Conservation (phyloP, 2,113 vertebrate species). For the Globicephala melas region DNA sequence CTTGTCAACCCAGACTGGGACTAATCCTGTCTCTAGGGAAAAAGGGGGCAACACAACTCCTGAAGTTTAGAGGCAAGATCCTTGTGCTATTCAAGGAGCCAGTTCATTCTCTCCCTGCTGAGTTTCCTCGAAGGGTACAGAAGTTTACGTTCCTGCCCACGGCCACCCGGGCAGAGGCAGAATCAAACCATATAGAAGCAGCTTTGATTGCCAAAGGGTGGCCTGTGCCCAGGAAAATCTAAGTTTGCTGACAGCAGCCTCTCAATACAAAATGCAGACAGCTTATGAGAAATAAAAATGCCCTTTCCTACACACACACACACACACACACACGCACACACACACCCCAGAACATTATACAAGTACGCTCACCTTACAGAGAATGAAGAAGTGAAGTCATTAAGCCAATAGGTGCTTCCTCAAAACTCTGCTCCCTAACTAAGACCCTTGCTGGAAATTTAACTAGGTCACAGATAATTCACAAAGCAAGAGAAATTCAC, state of each 20-base stretch:
- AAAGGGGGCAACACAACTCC: not conserved
- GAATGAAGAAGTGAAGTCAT: not conserved
- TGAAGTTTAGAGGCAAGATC: not conserved
- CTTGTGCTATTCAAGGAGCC: not conserved
- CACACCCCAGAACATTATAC: not conserved
- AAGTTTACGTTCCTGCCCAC: not conserved
- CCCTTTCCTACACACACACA: not conserved
- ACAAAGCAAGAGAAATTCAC: conserved; percentile 27
- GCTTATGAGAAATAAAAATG: not conserved
- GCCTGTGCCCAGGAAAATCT: not conserved
- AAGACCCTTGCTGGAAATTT: not conserved
- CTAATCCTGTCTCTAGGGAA: not conserved
- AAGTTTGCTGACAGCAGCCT: conserved; percentile 6
- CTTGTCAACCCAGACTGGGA: not conserved
- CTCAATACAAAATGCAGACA: conserved; percentile 33
- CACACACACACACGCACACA: no score
- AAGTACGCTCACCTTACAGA: not conserved
- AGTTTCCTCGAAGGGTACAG: not conserved
- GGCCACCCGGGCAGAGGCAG: not conserved
- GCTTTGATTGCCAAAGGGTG: not conserved
- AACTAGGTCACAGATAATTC: conserved; percentile 16
- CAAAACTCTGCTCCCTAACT: not conserved
- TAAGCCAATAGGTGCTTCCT: conserved; percentile 15
- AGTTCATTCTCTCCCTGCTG: conserved; percentile 9
- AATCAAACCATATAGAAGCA: not conserved